These are phyloP conservation scores for Platyura marginata DNA, from an alignment of 1,140 invertebrate genomes.

Conservation along the genomic window DNA sequence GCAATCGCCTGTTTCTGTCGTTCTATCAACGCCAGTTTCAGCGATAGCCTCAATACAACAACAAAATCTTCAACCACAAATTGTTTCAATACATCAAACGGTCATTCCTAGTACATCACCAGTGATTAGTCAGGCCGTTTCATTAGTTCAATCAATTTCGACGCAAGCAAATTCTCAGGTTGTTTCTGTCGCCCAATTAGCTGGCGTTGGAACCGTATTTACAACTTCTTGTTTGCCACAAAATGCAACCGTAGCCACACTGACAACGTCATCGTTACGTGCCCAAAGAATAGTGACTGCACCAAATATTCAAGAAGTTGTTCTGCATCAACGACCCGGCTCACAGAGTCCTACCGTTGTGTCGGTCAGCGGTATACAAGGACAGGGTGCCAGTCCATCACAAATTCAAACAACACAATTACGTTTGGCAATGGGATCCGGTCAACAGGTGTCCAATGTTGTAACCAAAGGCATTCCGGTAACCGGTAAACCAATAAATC, in stretches of 20 bases:
- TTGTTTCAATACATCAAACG: constrained; percentile 20
- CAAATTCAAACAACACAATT: constrained; percentile 29
- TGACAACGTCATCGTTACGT: constrained; percentile 22
- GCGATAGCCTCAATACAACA: constrained; percentile 10
- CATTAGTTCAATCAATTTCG: constrained; percentile 17
- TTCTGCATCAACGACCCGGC: constrained; percentile 15
- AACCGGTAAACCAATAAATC: constrained; percentile 27
- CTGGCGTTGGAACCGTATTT: constrained; percentile 14
- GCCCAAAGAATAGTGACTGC: constrained; percentile 28
- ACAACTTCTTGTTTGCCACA: constrained; percentile 23
- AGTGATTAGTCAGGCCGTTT: constrained; percentile 3
- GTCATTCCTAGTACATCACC: constrained; percentile 14
- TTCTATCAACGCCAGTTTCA: constrained; percentile 19
- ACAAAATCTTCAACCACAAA: constrained; percentile 15
- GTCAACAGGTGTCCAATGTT: constrained; percentile 20
- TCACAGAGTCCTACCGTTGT: constrained; percentile 26
- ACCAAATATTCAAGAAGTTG: constrained; percentile 21
- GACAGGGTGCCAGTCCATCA: constrained; percentile 21
- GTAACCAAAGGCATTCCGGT: constrained; percentile 24
- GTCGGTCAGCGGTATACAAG: constrained; percentile 14
- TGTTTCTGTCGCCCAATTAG: constrained; percentile 19
- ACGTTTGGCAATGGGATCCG: constrained; percentile 25
- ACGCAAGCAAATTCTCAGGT: constrained; percentile 16
- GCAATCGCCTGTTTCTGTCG: constrained; percentile 17
- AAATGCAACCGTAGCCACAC: constrained; percentile 22